phyloP scores from a whole-genome alignment of 2,888 invertebrate genomes.

The Adelognathus sp. region DNA sequence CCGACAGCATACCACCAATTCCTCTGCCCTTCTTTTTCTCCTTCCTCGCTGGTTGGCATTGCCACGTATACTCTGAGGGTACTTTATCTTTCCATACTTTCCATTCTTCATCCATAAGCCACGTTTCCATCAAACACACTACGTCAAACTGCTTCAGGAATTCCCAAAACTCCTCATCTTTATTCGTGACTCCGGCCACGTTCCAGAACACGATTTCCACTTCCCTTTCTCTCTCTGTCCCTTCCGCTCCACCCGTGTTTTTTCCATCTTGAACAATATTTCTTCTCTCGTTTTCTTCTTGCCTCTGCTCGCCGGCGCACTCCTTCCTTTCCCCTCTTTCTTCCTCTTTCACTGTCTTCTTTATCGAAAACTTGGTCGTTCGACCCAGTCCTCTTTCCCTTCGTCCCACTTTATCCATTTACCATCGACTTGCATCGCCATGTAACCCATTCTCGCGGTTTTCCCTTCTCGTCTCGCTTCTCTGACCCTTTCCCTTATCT shows the following conservation, averaged over 20 bases:
- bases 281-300: background rate
- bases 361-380: too few species aligned
- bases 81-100: too few species aligned
- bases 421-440: background rate
- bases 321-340: too few species aligned
- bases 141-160: background rate
- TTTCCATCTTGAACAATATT: too few species aligned
- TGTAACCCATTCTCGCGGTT: background rate
- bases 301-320: background rate
- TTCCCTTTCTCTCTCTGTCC: background rate
- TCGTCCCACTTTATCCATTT: background rate
- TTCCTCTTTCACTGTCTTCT: background rate
- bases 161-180: constrained; percentile 10
- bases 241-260: background rate
- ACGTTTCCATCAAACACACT: background rate
- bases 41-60: background rate
- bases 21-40: background rate
- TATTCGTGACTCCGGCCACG: constrained; percentile 24
- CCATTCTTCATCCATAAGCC: constrained; percentile 10
- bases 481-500: background rate
- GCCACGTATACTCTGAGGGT: background rate
- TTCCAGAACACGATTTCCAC: constrained; percentile 15
- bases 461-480: background rate
- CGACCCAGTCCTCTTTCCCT: background rate
- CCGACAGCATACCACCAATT: background rate